Conservation (phyloP, 2,113 vertebrate genomes). For the Poecilia latipinna region DNA sequence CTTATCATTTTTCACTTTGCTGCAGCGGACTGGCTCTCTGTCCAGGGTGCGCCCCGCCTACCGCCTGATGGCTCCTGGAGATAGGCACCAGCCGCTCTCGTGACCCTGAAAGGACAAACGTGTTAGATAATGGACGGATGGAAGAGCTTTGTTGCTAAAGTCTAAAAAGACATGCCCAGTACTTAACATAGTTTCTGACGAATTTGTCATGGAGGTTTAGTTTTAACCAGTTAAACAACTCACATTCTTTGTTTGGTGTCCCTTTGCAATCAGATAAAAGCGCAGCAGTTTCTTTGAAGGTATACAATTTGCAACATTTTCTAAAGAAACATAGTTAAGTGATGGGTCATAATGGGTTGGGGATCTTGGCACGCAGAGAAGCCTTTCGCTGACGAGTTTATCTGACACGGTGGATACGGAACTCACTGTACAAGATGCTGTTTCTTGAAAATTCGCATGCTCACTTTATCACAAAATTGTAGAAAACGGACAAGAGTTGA, state of each 20-base stretch:
- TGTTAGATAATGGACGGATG: too few species aligned
- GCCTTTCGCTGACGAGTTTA: slow-evolving; percentile 15
- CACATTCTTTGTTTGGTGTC: slow-evolving; percentile 16
- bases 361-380: not conserved
- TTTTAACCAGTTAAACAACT: slow-evolving; percentile 31
- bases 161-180: not conserved
- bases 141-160: not conserved
- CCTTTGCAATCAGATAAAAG: not conserved
- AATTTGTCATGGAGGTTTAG: slow-evolving; percentile 27
- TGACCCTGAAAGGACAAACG: too few species aligned
- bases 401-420: slow-evolving; percentile 19
- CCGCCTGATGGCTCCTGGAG: too few species aligned
- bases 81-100: too few species aligned
- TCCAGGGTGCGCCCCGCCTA: too few species aligned
- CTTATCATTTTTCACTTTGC: not conserved
- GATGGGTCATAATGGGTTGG: slow-evolving; percentile 2
- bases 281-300: not conserved
- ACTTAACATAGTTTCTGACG: slow-evolving; percentile 8
- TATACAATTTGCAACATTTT: not conserved
- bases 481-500: not conserved
- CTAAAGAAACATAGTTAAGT: slow-evolving; percentile 8
- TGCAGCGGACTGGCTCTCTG: too few species aligned
- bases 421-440: slow-evolving; percentile 34
- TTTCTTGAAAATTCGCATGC: slow-evolving; percentile 27
- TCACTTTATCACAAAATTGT: slow-evolving; percentile 19